Conservation (phyloP, 2,888 invertebrate species). For the Rotaria magnacalcarata region DNA sequence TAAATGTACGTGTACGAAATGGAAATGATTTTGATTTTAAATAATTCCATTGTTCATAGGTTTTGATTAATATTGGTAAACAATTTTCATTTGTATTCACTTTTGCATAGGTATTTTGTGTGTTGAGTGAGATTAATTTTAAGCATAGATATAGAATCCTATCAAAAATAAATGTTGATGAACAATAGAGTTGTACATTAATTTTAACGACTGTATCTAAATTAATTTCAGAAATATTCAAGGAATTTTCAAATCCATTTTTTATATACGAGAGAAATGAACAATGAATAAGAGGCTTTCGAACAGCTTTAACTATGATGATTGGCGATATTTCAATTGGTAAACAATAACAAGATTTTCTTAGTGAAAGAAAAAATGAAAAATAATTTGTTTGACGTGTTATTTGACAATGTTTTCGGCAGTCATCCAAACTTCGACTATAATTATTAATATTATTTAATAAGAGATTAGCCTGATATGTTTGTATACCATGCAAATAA, state of each 20-base stretch:
- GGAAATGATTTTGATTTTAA: background rate
- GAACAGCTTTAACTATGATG: background rate
- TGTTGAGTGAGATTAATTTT: background rate
- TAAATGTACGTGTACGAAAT: background rate
- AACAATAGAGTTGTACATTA: constrained; percentile 4
- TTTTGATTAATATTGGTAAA: background rate
- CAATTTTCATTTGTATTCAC: background rate
- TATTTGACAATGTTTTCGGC: background rate
- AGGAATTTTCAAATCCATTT: background rate
- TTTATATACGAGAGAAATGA: background rate
- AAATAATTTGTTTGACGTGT: background rate
- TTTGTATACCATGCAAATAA: constrained; percentile 32
- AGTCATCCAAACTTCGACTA: background rate
- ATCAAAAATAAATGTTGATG: background rate
- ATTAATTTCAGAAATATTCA: background rate
- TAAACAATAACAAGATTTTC: constrained; percentile 27
- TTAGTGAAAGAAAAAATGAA: constrained; percentile 1
- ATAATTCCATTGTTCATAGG: constrained; percentile 8
- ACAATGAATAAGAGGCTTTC: constrained; percentile 18
- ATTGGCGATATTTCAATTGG: background rate
- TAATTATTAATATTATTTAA: background rate
- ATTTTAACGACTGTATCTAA: constrained; percentile 27
- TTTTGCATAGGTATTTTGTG: background rate
- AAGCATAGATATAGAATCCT: background rate
- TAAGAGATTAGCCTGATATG: background rate